Conservation (phyloP, 1,140 invertebrate genomes). For the Penaeus chinensis region DNA sequence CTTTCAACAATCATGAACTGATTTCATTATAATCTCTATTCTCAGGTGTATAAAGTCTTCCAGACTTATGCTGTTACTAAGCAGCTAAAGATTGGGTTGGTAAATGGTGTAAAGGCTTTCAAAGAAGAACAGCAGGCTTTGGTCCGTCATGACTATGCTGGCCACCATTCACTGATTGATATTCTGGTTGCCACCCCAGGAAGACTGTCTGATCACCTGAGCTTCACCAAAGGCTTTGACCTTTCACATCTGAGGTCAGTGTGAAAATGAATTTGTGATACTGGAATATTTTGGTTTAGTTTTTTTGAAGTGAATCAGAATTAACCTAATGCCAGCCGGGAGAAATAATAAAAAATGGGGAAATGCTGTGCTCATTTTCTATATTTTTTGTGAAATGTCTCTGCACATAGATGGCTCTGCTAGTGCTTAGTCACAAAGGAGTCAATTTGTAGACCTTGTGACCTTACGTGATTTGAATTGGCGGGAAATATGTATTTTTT, state of each 20-base stretch:
- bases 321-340: background rate
- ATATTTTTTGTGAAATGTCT: too few relatives aligned
- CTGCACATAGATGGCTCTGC: too few relatives aligned
- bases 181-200: slow-evolving; percentile 95
- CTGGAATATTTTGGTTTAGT: background rate
- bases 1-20: background rate
- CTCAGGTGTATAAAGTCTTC: slow-evolving; percentile 37
- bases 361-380: too few relatives aligned
- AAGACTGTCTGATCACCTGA: slow-evolving; percentile 90
- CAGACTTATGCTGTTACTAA: background rate
- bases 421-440: too few relatives aligned
- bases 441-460: too few relatives aligned
- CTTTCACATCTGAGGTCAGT: slow-evolving; percentile 76
- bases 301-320: background rate
- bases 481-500: too few relatives aligned
- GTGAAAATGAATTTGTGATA: background rate
- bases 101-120: slow-evolving; percentile 80
- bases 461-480: too few relatives aligned
- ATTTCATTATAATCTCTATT: background rate
- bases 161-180: slow-evolving; percentile 73
- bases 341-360: too few relatives aligned
- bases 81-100: slow-evolving; percentile 78
- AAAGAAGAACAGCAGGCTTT: slow-evolving; percentile 81
- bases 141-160: slow-evolving; percentile 38
- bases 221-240: slow-evolving; percentile 87